Percentiles rank a stretch among this genome's conserved stretches.
phyloP scores from a whole-genome alignment of 2,797 vertebrate genomes.

The Dermochelys coriacea region DNA sequence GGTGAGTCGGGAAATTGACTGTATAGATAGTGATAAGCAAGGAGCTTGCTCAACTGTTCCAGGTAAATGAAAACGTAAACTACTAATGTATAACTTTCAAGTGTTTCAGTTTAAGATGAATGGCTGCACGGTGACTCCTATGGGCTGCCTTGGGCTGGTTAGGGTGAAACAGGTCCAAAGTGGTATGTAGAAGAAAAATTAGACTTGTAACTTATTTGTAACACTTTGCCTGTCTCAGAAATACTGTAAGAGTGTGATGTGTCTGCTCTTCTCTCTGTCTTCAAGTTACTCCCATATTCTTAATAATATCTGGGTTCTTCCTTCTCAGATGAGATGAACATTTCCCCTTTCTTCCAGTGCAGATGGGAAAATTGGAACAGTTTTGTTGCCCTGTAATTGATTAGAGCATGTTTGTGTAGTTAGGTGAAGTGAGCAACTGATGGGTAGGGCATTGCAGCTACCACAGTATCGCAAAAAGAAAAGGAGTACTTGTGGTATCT shows the following conservation, averaged over 20 bases:
- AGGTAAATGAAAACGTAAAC: neutral
- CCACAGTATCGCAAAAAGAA: neutral
- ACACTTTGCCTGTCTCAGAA: neutral
- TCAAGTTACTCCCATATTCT: neutral
- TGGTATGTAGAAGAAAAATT: neutral
- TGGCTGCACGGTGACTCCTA: neutral
- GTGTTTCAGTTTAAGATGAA: neutral
- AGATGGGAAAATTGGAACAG: fast-evolving
- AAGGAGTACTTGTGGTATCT: no score
- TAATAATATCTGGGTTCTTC: neutral
- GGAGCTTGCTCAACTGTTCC: neutral
- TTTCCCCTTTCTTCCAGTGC: neutral
- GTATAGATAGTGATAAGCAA: neutral
- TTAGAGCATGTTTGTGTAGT: neutral
- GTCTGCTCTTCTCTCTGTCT: neutral
- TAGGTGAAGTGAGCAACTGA: neutral
- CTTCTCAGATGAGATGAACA: neutral
- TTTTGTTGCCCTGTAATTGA: neutral
- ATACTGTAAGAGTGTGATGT: neutral
- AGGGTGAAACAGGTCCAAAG: neutral
- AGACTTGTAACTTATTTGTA: neutral
- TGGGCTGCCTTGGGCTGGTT: neutral
- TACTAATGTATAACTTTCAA: neutral
- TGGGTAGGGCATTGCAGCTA: slow-evolving; percentile 3
- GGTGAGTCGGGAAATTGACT: neutral